Conservation (phyloP, 2,797 vertebrate species). For the Clamator glandarius region DNA sequence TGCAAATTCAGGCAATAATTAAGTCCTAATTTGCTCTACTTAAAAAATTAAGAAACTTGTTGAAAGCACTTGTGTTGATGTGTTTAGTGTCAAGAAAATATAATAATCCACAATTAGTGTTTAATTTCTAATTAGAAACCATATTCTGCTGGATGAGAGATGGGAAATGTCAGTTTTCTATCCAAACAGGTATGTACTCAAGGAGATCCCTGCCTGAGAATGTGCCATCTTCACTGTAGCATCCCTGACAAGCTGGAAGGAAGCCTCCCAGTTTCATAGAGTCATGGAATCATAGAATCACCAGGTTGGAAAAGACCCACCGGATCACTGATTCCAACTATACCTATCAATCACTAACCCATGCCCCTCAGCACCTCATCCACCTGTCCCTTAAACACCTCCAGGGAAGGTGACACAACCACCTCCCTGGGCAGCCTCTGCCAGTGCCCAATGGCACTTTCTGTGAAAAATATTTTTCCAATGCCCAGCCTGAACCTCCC, state of each 20-base stretch:
- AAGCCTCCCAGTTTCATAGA: neutral
- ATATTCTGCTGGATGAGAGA: neutral
- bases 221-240: neutral
- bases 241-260: neutral
- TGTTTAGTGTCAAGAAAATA: constrained; percentile 10
- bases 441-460: no score
- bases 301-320: no score
- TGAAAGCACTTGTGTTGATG: constrained; percentile 11
- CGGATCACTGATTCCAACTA: no score
- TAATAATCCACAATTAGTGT: constrained; percentile 19
- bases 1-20: constrained; percentile 49
- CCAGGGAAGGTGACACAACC: no score
- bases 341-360: no score
- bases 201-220: neutral
- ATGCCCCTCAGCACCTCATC: no score
- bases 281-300: no score
- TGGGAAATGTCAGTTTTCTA: neutral
- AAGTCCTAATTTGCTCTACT: constrained; percentile 14
- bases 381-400: no score
- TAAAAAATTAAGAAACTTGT: constrained; percentile 24
- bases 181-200: rapidly evolving
- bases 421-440: no score
- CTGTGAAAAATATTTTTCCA: no score
- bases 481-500: no score
- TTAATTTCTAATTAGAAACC: constrained; percentile 56